A percentile compares a stretch with the other conserved stretches of the same genome.
These are phyloP conservation scores for Halyomorpha halys DNA, from an alignment of 1,140 invertebrate genomes.

Conservation along the genomic window DNA sequence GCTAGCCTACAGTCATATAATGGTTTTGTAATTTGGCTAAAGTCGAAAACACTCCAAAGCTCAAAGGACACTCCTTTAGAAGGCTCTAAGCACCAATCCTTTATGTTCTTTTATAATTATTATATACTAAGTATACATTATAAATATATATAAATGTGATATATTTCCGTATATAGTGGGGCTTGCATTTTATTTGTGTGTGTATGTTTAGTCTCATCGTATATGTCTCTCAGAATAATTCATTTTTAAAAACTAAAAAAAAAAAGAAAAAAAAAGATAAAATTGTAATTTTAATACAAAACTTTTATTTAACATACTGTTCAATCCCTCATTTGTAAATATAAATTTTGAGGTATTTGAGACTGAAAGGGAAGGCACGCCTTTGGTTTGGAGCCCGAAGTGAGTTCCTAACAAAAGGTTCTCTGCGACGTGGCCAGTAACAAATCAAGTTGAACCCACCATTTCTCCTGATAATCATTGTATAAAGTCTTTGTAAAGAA, in stretches of 20 bases:
- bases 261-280: constrained; percentile 25
- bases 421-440: no score
- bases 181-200: constrained; percentile 32
- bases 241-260: constrained; percentile 25
- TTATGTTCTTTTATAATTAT: constrained; percentile 5
- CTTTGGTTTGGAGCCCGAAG: no score
- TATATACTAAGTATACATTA: constrained; percentile 7
- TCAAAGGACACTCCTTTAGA: background rate
- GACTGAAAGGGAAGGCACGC: no score
- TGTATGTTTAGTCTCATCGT: constrained; percentile 29
- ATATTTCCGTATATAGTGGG: constrained; percentile 31
- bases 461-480: constrained; percentile 13
- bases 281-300: constrained; percentile 8
- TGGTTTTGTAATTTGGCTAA: background rate
- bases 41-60: background rate
- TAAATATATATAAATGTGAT: constrained; percentile 31
- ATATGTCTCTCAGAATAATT: constrained; percentile 25
- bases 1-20: background rate
- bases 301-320: background rate
- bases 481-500: constrained; percentile 16
- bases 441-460: no score
- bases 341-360: constrained; percentile 26
- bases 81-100: background rate
- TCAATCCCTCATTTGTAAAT: constrained; percentile 23
- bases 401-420: no score